These are phyloP conservation scores for Polydrusus tereticollis DNA, from an alignment of 2,888 invertebrate genomes.

Conservation along the genomic window DNA sequence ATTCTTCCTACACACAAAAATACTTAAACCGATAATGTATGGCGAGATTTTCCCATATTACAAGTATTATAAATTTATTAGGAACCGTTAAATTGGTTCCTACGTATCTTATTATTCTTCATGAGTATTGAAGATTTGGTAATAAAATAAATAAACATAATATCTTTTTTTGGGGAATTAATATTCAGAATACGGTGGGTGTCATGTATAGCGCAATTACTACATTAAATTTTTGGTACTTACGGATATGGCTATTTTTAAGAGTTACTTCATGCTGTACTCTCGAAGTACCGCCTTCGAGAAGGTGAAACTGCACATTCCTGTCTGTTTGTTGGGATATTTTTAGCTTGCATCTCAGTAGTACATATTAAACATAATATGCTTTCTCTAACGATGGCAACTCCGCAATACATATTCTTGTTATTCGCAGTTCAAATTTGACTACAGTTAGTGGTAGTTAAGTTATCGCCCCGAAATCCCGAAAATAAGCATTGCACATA, in stretches of 20 bases:
- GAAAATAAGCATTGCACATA: no score
- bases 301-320: no score
- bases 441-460: no score
- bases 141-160: slow-evolving; percentile 49
- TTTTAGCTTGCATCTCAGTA: no score
- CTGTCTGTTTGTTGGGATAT: no score
- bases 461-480: no score
- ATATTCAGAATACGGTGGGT: slow-evolving; percentile 44
- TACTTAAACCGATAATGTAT: slow-evolving; percentile 30
- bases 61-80: slow-evolving; percentile 33
- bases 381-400: no score
- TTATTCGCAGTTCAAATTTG: no score
- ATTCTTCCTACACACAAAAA: slow-evolving; percentile 43
- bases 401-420: no score
- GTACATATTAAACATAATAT: no score
- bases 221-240: slow-evolving; percentile 42
- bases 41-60: slow-evolving; percentile 39
- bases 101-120: slow-evolving; percentile 40
- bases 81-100: slow-evolving; percentile 45
- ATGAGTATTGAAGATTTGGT: slow-evolving; percentile 41
- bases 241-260: slow-evolving; percentile 48
- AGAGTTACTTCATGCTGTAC: slow-evolving; percentile 43
- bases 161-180: slow-evolving; percentile 38
- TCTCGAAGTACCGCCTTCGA: no score
- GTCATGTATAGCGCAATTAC: slow-evolving; percentile 41